These are phyloP conservation scores for Nomada flava DNA, from an alignment of 2,888 invertebrate species.

Conservation along the genomic window DNA sequence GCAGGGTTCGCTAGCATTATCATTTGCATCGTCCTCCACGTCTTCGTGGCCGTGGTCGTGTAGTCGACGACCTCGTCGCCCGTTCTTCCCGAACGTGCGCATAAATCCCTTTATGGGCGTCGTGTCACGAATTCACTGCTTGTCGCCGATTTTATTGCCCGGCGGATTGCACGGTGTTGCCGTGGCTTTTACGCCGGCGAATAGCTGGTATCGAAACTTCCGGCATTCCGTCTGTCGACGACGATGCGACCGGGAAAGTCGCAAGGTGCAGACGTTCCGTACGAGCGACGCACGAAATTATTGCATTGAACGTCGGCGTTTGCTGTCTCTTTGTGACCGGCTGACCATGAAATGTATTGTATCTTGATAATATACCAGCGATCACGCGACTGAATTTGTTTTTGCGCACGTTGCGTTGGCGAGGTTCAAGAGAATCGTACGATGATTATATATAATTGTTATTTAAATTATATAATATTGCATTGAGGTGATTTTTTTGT, in stretches of 20 bases:
- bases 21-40: slow-evolving; percentile 12
- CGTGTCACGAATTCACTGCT: slow-evolving; percentile 81
- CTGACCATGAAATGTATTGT: no score
- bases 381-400: no score
- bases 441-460: no score
- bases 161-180: slow-evolving; percentile 74
- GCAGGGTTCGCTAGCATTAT: neutral
- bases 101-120: slow-evolving; percentile 81
- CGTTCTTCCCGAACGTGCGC: slow-evolving; percentile 72
- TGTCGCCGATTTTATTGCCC: slow-evolving; percentile 81
- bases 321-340: no score
- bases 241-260: slow-evolving; percentile 11
- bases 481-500: no score
- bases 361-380: no score
- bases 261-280: slow-evolving; percentile 47
- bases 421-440: no score
- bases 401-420: no score
- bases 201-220: slow-evolving; percentile 73
- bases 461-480: no score
- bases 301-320: neutral
- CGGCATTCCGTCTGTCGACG: slow-evolving; percentile 67
- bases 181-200: slow-evolving; percentile 73
- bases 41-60: slow-evolving; percentile 27
- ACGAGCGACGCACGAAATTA: slow-evolving; percentile 15
- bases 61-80: slow-evolving; percentile 46